Percentiles rank a stretch among this genome's conserved stretches.
Evolutionary conservation across 2,113 vertebrate genomes (phyloP).

Genomic region (Symphodus melops): DNA sequence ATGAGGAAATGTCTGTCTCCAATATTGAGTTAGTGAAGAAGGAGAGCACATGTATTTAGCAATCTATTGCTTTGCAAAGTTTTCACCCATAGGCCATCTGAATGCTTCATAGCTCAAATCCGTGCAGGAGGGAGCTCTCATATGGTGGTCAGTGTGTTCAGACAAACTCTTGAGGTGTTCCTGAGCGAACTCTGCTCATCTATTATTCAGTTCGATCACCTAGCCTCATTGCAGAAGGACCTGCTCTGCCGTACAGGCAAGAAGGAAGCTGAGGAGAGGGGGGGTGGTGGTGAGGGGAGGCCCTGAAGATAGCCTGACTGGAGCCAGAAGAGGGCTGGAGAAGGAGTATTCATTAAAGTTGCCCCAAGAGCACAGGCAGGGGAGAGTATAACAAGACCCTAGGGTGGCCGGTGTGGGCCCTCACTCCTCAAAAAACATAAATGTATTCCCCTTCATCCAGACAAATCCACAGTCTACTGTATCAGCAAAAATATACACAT

Average conservation of each 20-base stretch:
- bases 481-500: constrained; percentile 68
- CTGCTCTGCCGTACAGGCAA: constrained; percentile 43
- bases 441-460: constrained; percentile 81
- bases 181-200: constrained; percentile 65
- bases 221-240: constrained; percentile 52
- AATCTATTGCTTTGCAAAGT: neutral
- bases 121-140: constrained; percentile 35
- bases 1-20: neutral
- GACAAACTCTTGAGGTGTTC: constrained; percentile 66
- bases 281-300: constrained; percentile 42
- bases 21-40: neutral
- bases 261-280: constrained; percentile 9
- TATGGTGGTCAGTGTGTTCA: constrained; percentile 55
- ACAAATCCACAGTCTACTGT: constrained; percentile 72
- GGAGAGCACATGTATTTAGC: neutral
- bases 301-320: constrained; percentile 74
- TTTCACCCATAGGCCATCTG: constrained; percentile 26
- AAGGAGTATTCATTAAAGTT: constrained; percentile 80
- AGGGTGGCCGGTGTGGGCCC: constrained; percentile 78
- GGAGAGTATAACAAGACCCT: constrained; percentile 83
- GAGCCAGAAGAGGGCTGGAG: constrained; percentile 75
- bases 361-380: constrained; percentile 76
- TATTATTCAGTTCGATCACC: constrained; percentile 80
- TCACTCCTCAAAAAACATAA: constrained; percentile 76
- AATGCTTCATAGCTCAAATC: neutral